Conservation (phyloP, 2,113 vertebrate genomes). For the Vulpes lagopus region DNA sequence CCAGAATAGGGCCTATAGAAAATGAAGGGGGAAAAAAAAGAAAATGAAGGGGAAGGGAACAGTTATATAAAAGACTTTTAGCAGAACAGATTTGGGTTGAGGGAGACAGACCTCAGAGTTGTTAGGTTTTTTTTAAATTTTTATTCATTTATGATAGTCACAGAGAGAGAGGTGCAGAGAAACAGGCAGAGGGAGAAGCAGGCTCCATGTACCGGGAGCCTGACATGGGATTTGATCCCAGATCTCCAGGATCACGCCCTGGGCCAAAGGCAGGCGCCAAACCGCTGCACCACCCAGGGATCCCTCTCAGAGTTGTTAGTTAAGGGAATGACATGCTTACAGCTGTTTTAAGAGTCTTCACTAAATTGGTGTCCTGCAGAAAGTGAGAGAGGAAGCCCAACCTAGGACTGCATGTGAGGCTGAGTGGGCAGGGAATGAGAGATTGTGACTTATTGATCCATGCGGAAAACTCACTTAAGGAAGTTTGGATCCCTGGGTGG, state of each 20-base stretch:
- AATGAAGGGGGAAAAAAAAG: background rate
- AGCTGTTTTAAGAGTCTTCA: background rate
- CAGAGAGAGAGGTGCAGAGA: too few relatives aligned
- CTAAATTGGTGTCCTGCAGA: background rate
- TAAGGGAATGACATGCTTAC: background rate
- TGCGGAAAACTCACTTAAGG: background rate
- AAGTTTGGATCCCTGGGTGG: too few relatives aligned
- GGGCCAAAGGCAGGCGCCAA: too few relatives aligned
- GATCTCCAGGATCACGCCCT: too few relatives aligned
- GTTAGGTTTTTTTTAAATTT: too few relatives aligned
- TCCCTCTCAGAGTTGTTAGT: background rate
- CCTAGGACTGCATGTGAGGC: background rate
- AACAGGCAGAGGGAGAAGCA: too few relatives aligned
- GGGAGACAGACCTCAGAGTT: background rate
- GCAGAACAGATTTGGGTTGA: background rate
- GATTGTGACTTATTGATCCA: background rate
- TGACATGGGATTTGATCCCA: too few relatives aligned
- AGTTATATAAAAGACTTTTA: background rate
- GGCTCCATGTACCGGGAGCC: too few relatives aligned
- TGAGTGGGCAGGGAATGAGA: background rate
- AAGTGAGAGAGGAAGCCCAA: background rate
- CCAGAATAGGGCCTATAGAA: background rate
- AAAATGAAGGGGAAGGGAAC: background rate
- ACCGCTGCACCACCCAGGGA: too few relatives aligned
- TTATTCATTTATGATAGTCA: too few relatives aligned